phyloP scores from a whole-genome alignment of 1,140 invertebrate genomes.

The Rhyacophila brunnea region DNA sequence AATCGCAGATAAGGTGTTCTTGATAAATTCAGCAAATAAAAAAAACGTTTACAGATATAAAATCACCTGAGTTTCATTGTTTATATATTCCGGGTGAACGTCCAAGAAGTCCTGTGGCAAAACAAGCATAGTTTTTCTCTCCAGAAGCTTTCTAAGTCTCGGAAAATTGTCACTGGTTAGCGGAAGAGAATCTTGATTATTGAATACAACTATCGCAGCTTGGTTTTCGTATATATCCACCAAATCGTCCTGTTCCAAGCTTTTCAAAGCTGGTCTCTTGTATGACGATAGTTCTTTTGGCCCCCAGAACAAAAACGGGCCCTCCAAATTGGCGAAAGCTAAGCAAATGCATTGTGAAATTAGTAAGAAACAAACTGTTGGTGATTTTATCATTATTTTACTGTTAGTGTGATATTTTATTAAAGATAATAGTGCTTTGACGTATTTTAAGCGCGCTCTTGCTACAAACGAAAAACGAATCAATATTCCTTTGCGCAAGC shows the following conservation, averaged over 20 bases:
- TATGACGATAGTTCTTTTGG: slow-evolving; percentile 49
- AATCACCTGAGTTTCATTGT: slow-evolving; percentile 51
- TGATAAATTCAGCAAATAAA: slow-evolving; percentile 9
- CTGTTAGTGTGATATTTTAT: not conserved
- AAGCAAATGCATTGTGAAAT: not conserved
- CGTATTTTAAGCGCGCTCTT: not conserved
- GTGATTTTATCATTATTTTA: not conserved
- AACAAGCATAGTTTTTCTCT: slow-evolving; percentile 48
- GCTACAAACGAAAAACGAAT: not conserved
- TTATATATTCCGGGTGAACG: slow-evolving; percentile 56
- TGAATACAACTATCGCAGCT: slow-evolving; percentile 51
- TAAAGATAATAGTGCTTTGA: not conserved
- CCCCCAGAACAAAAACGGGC: slow-evolving; percentile 59
- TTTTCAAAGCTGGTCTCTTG: slow-evolving; percentile 49
- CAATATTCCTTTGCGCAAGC: slow-evolving; percentile 6
- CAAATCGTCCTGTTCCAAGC: slow-evolving; percentile 48
- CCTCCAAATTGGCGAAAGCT: slow-evolving; percentile 45
- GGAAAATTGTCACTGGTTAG: slow-evolving; percentile 48
- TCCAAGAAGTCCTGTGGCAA: slow-evolving; percentile 55
- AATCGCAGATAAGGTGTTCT: too few species aligned
- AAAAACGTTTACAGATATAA: not conserved
- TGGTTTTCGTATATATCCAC: slow-evolving; percentile 49
- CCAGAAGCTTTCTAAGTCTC: slow-evolving; percentile 49
- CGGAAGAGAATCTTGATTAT: slow-evolving; percentile 50
- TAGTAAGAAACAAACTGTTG: not conserved